Base-by-base conservation (phyloP, 2,113 vertebrate genomes). In the Montifringilla adamsi region DNA sequence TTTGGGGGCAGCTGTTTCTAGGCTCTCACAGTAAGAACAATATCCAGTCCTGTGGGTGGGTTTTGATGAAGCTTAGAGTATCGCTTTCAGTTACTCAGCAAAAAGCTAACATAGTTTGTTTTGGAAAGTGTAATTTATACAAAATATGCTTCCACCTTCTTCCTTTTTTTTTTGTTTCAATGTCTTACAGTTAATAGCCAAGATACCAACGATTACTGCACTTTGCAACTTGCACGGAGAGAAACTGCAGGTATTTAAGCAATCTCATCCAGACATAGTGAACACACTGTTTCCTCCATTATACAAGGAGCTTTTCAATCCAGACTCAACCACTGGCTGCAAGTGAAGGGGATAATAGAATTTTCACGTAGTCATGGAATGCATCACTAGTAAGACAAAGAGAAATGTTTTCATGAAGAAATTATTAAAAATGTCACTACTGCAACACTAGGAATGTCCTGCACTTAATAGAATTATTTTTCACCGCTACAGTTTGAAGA, bases 401-500 rank as follows among this genome's bases (percentile, higher is more conserved):
- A 96, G 96, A 98, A 98, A 98, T 97, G 98, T 98, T 98, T 97
- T 97, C 97, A 97, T 97, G 92, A 96, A 98, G 98, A 95, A 98
- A 98, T 98, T 97, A 94, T 73, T 97, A 73, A 96, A 98, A 97
- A 97, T 93, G 97, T 98, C 98, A 98, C 98, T 98, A 98, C 99
- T 98, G 97, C 98, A 99, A 99, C 98, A 98, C 98, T 98, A 99
- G 99, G 99, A 99, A 99, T 99, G 99, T 99, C 98, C 99, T 99
- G 99, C 99, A 99, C 99, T 99, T 99, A 98, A 98, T 97, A 98
- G 98, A 98, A 98, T 98, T 98, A 98, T 98, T 98, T 98, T 99
- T 99, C 99, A 99, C 99, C 99, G 99, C 98, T 99, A 99, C 99
- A 99, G 99, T 99, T 99, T 99, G 98, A 99, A 99, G 99, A 99